These are phyloP conservation scores for Isichthys henryi DNA, from an alignment of 2,113 vertebrate genomes.

Conservation along the genomic window DNA sequence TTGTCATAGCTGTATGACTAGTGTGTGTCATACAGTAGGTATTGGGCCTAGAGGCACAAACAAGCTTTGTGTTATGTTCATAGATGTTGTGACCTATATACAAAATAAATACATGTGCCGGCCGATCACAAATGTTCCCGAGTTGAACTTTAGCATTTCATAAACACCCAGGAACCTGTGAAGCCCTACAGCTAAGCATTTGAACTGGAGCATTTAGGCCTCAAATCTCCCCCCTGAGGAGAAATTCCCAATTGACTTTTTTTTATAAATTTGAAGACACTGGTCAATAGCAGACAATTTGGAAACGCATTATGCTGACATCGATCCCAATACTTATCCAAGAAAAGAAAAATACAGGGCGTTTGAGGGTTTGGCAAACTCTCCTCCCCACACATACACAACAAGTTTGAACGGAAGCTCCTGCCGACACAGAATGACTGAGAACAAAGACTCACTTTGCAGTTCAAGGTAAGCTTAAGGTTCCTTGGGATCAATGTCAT, in stretches of 20 bases:
- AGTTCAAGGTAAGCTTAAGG: not conserved
- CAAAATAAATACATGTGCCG: not conserved
- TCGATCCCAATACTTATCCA: not conserved
- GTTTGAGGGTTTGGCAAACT: not conserved
- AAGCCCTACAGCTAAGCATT: not conserved
- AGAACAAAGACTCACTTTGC: not conserved
- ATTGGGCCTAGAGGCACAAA: not conserved
- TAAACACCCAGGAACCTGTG: not conserved
- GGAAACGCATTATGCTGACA: not conserved
- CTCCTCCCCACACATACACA: not conserved
- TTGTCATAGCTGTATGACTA: not conserved
- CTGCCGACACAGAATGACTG: not conserved
- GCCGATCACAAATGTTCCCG: not conserved
- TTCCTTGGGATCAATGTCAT: not conserved
- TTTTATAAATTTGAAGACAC: not conserved
- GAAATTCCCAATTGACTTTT: not conserved
- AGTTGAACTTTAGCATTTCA: not conserved
- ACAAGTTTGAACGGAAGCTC: not conserved
- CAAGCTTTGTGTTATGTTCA: not conserved
- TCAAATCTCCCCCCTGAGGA: not conserved
- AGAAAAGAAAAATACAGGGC: not conserved
- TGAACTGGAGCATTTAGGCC: not conserved
- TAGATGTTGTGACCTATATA: not conserved
- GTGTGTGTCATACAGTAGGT: not conserved
- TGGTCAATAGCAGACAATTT: not conserved